Evolutionary conservation across 2,113 vertebrate species (phyloP), one percentile per base, ranked within the genome.

Genomic region (Emydocephalus ijimae): DNA sequence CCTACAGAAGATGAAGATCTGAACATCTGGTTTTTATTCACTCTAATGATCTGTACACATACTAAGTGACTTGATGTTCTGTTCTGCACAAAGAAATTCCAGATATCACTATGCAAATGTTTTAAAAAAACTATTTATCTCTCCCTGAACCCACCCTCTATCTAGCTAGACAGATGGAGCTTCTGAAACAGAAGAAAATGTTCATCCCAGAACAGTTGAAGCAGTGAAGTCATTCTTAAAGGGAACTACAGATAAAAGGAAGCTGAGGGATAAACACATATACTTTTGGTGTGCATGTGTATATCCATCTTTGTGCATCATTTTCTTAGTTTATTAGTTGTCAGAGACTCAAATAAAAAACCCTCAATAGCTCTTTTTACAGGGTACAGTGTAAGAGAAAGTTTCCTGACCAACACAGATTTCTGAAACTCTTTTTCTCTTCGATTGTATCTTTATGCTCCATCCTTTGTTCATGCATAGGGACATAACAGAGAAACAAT

Each of bases 21-120:
- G 23, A 94, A 95, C 92, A 95, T 91, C 92, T 93, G 94, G 86
- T 23, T 92, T 91, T 96, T 95, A 92, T 89, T 91, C 61, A 89
- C 91, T 93, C 94, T 93, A 93, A 95, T 69, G 93, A 94, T 92
- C 90, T 93, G 94, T 91, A 93, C 34, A 64, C 56, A 93, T 81
- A 89, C 85, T 88, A 93, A 93, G 85, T 64, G 52, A 88, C 29
- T 64, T 89, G 15, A 92, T 90, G 94, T 74, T 92, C 52, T 50
- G 89, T 94, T 56, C 43, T 93, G 91, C 92, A 87, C 90, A 57
- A 56, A 90, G 87, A 81, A 43, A 48, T 43, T 93, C 88, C 45
- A 52, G 54, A 18, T 86, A 26, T 39, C 14, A 45, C 74, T 90
- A 39, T 52, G 45, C 23, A 90, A 90, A 86, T 48, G 94, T 93